A percentile compares a stretch with the other conserved stretches of the same genome.
These are phyloP conservation scores for Oreochromis tanganicae DNA, from an alignment of 2,113 vertebrate species.

Conservation along the genomic window DNA sequence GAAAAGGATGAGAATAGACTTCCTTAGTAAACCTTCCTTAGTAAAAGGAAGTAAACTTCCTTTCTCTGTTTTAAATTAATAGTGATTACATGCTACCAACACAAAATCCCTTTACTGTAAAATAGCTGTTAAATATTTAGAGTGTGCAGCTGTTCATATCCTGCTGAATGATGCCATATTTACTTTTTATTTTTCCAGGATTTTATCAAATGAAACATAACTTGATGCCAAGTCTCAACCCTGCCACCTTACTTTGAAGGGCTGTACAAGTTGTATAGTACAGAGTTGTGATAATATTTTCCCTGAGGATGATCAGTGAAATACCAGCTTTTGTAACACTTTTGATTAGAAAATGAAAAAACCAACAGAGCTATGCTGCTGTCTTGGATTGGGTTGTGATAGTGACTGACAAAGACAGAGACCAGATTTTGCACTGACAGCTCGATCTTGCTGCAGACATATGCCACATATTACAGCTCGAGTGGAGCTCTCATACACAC, in stretches of 20 bases:
- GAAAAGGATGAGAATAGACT: not conserved
- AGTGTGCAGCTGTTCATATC: not conserved
- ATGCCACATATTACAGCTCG: conserved; percentile 45
- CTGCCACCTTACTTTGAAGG: not conserved
- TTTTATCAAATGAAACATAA: not conserved
- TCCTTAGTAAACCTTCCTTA: not conserved
- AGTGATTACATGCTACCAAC: not conserved
- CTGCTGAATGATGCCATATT: not conserved
- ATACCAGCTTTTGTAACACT: not conserved
- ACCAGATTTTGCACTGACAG: conserved; percentile 43
- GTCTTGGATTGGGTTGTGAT: conserved; percentile 9
- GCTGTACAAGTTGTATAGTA: not conserved
- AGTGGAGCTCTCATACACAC: conserved; percentile 48
- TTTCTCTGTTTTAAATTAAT: not conserved
- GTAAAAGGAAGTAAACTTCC: not conserved
- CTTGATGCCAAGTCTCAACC: not conserved
- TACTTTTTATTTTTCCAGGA: not conserved
- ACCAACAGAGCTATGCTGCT: not conserved
- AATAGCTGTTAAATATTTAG: not conserved
- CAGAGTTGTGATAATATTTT: not conserved
- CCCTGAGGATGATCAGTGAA: not conserved
- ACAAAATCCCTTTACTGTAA: not conserved
- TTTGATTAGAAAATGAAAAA: not conserved
- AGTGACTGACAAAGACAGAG: conserved; percentile 9
- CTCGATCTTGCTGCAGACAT: conserved; percentile 36